These are phyloP conservation scores for Antechinus flavipes DNA, from an alignment of 2,113 vertebrate species.

Conservation along the genomic window DNA sequence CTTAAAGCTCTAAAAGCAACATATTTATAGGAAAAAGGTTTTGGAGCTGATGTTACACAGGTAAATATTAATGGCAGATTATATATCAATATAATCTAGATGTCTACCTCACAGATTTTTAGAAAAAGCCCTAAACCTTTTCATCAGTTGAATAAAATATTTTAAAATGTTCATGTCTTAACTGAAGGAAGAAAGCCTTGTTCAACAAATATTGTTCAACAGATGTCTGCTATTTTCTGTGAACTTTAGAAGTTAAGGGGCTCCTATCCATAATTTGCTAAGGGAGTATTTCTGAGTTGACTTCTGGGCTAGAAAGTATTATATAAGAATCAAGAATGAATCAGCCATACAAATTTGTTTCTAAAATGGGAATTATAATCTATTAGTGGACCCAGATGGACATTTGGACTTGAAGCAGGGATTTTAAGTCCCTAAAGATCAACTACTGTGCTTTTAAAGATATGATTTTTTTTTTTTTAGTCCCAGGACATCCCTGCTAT, in stretches of 20 bases:
- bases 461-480: slow-evolving; percentile 19
- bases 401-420: slow-evolving; percentile 22
- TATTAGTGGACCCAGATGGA: slow-evolving; percentile 4
- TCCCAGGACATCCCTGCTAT: neutral
- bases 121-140: neutral
- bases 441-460: slow-evolving; percentile 30
- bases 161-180: neutral
- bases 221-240: slow-evolving; percentile 19
- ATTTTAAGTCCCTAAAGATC: slow-evolving; percentile 6
- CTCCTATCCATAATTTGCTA: neutral
- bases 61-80: neutral
- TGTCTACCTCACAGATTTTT: neutral
- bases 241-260: neutral
- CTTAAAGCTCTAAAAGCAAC: neutral
- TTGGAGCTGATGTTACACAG: neutral
- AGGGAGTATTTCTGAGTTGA: neutral
- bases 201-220: slow-evolving; percentile 27
- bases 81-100: neutral
- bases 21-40: neutral
- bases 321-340: neutral
- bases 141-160: neutral
- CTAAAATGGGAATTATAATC: slow-evolving; percentile 11
- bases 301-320: neutral
- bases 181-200: neutral
- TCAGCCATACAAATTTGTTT: neutral